These are phyloP conservation scores for Agriopis marginaria DNA, from an alignment of 2,888 invertebrate species.

Conservation along the genomic window DNA sequence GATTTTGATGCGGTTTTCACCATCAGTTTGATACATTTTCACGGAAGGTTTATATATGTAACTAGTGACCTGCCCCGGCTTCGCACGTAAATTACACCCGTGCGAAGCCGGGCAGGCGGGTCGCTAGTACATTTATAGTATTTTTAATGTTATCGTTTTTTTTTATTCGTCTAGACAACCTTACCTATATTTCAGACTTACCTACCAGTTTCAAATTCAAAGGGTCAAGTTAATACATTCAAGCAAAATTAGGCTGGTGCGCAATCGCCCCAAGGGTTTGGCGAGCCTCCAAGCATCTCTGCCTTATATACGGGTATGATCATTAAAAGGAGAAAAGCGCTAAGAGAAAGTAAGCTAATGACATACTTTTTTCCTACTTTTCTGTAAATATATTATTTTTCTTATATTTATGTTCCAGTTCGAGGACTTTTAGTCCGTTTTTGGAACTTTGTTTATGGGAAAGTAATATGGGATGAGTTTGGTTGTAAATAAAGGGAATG, in stretches of 20 bases:
- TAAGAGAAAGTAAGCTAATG: constrained; percentile 29
- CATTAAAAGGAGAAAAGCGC: constrained; percentile 19
- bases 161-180: too few species aligned
- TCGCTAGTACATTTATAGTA: too few species aligned
- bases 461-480: not conserved
- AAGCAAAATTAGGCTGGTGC: constrained; percentile 49
- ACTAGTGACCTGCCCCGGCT: too few species aligned
- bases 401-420: constrained; percentile 4
- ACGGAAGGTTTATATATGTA: too few species aligned
- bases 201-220: too few species aligned
- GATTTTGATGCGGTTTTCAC: too few species aligned
- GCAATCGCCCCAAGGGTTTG: constrained; percentile 41
- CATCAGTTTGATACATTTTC: too few species aligned
- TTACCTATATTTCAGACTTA: too few species aligned
- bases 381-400: constrained; percentile 25
- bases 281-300: constrained; percentile 49
- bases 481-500: not conserved
- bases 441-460: constrained; percentile 11
- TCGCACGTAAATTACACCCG: too few species aligned
- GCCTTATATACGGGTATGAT: constrained; percentile 31
- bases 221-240: constrained; percentile 48
- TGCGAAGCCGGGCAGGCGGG: too few species aligned
- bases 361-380: constrained; percentile 24
- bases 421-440: not conserved
- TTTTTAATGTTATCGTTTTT: too few species aligned